Conservation (phyloP, 2,888 invertebrate genomes). For the Hirtodrosophila confusa region DNA sequence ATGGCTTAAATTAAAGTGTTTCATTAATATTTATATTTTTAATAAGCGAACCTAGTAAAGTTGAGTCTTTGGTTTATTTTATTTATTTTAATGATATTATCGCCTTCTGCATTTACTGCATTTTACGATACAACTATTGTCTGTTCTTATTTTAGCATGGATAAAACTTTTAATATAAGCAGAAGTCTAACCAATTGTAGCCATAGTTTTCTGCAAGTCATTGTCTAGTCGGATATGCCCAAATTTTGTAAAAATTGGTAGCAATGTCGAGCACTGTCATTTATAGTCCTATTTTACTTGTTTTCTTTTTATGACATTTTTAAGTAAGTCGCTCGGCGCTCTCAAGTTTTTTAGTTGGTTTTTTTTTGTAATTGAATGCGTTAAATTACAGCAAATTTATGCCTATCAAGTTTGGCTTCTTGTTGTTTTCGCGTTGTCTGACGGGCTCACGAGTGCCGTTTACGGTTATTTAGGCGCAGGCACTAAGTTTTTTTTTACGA, state of each 20-base stretch:
- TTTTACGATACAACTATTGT: too few species aligned
- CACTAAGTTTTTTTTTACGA: constrained; percentile 73
- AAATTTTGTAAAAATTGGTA: constrained; percentile 10
- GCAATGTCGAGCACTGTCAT: constrained; percentile 49
- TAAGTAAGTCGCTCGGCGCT: constrained; percentile 73
- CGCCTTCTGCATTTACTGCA: too few species aligned
- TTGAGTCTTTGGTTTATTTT: too few species aligned
- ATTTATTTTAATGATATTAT: too few species aligned
- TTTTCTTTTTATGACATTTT: constrained; percentile 70
- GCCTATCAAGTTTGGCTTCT: constrained; percentile 71
- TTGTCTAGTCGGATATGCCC: constrained; percentile 12
- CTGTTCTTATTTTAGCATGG: too few species aligned
- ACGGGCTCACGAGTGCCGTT: constrained; percentile 67
- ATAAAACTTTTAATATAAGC: too few species aligned
- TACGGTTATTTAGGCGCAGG: constrained; percentile 76
- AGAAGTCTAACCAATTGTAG: too few species aligned
- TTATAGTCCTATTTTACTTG: constrained; percentile 51
- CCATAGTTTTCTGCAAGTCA: too few species aligned
- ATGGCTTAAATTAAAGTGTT: too few species aligned
- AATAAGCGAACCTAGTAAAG: too few species aligned
- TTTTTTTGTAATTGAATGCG: constrained; percentile 70
- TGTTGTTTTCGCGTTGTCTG: constrained; percentile 35
- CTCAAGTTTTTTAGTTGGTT: constrained; percentile 35
- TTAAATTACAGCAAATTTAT: constrained; percentile 78
- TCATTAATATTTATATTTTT: too few species aligned